Evolutionary conservation across 2,888 invertebrate species (phyloP), one percentile per base, ranked within the genome.

Genomic region (Syrista parreyssii): DNA sequence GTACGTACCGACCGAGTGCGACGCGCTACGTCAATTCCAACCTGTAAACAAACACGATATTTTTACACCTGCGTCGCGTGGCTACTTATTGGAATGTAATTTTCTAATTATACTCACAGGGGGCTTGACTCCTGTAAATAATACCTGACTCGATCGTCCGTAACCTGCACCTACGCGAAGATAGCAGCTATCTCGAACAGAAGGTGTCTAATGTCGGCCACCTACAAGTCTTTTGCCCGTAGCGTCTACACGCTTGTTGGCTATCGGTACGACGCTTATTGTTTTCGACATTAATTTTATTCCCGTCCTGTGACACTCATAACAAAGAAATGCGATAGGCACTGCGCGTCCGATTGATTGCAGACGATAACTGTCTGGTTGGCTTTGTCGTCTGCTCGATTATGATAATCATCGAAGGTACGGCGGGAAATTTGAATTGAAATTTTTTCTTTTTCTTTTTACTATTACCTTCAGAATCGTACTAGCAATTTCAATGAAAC

Each of bases 261-360:
- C 72, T 76, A 75, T 75, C 35, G 31, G 36, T 1, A 12, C 74
- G 79, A 74, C 81, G 83, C 84, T 86, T 85, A 88, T 88, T 87
- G 87, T 87, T 86, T 83, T 79, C 83, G 79, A 84, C 82, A 86
- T 86, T 84, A 82, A 84, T 86, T 87, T 86, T 85, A 83, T 82
- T 82, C 79, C 77, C 75, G 76, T 79, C 80, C 81, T 78, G 79
- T 81, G 83, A 84, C 85, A 84, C 84, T 83, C 79, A 81, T 79
- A 78, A 78, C 81, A 77, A 75, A 79, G 84, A 84, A 86, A 87
- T 75, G 81, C 82, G 86, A 87, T 84, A 36, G 34, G 40, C 73
- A 68, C 79, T 81, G 78, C 78, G 78, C 81, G 79, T 81, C 78
- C 83, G 79, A 83, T 79, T 79, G 80, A 77, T 68, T 75, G 77